phyloP scores from a whole-genome alignment of 2,888 invertebrate species.

The Chaitophorus viminalis region DNA sequence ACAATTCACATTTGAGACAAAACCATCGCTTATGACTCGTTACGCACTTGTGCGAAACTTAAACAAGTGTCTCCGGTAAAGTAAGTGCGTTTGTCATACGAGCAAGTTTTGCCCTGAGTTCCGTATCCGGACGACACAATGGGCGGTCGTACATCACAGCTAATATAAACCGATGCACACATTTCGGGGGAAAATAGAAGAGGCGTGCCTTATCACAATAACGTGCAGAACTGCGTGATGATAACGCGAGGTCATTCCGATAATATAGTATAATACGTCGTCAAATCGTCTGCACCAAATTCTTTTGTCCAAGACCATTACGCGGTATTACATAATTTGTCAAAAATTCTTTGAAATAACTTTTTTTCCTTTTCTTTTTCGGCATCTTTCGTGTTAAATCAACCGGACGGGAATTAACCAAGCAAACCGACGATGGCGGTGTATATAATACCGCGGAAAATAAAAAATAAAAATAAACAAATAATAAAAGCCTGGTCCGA shows the following conservation, averaged over 20 bases:
- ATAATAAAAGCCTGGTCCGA: constrained; percentile 32
- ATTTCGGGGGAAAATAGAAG: not conserved
- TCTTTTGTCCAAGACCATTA: constrained; percentile 16
- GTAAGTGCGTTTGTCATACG: constrained; percentile 41
- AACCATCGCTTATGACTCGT: constrained; percentile 37
- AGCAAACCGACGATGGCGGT: constrained; percentile 37
- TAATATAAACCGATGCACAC: not conserved
- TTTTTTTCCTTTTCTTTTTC: not conserved
- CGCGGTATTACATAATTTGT: not conserved
- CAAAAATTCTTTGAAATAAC: not conserved
- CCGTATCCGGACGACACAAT: constrained; percentile 53
- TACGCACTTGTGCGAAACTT: constrained; percentile 25
- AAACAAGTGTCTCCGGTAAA: constrained; percentile 55
- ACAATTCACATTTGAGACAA: constrained; percentile 30
- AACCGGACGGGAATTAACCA: constrained; percentile 58
- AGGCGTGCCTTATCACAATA: constrained; percentile 23
- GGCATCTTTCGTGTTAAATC: constrained; percentile 53
- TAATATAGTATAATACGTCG: not conserved
- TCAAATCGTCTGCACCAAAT: constrained; percentile 31
- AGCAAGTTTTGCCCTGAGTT: constrained; percentile 15
- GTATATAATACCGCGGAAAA: constrained; percentile 10
- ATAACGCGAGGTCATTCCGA: constrained; percentile 43
- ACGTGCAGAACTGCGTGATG: not conserved
- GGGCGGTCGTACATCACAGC: constrained; percentile 16
- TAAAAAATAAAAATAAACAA: not conserved